These are phyloP conservation scores for Nomada ruficornis DNA, from an alignment of 2,888 invertebrate species.

Conservation along the genomic window DNA sequence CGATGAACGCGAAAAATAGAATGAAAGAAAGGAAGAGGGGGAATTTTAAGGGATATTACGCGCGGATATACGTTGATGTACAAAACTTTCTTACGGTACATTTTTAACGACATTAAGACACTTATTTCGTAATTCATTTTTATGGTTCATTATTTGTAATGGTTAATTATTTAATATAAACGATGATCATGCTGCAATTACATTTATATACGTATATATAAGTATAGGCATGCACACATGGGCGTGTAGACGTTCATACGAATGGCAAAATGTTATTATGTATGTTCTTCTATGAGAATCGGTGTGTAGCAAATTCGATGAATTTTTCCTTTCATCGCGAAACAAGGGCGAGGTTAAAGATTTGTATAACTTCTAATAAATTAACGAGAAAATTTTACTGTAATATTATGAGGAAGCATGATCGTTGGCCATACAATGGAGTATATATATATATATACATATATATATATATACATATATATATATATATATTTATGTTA, in stretches of 20 bases:
- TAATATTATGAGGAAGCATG: slow-evolving; percentile 80
- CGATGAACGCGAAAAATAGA: slow-evolving; percentile 36
- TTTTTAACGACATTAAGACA: slow-evolving; percentile 71
- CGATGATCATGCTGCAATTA: slow-evolving; percentile 74
- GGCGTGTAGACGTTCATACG: neutral
- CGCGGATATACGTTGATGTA: slow-evolving; percentile 68
- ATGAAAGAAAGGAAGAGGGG: neutral
- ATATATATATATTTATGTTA: slow-evolving; percentile 79
- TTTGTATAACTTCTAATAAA: slow-evolving; percentile 68
- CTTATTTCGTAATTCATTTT: slow-evolving; percentile 68
- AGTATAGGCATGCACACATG: neutral
- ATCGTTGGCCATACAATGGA: slow-evolving; percentile 84
- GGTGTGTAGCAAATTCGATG: neutral
- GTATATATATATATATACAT: slow-evolving; percentile 77
- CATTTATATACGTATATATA: slow-evolving; percentile 29
- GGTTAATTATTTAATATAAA: slow-evolving; percentile 46
- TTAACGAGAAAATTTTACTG: slow-evolving; percentile 72
- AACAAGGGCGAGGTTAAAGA: slow-evolving; percentile 48
- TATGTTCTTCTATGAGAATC: neutral
- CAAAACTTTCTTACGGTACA: slow-evolving; percentile 78
- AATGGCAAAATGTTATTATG: neutral
- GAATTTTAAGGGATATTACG: slow-evolving; percentile 60
- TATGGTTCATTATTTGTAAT: slow-evolving; percentile 69
- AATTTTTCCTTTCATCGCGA: slow-evolving; percentile 9
- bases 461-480: slow-evolving; percentile 79